Percentiles rank a stretch among this genome's conserved stretches.
These are phyloP conservation scores for Lates calcarifer DNA, from an alignment of 2,113 vertebrate species.

Conservation along the genomic window DNA sequence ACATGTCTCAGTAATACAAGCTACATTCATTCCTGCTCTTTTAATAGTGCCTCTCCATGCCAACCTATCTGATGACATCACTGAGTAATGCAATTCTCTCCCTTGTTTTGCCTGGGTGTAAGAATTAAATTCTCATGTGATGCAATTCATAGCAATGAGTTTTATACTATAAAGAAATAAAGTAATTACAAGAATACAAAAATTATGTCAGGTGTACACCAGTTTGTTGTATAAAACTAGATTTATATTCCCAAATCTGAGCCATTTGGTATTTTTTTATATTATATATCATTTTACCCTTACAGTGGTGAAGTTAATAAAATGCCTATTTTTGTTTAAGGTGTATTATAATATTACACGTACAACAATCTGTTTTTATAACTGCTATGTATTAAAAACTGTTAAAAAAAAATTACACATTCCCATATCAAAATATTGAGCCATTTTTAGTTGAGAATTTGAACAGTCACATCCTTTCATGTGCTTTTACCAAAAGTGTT, in stretches of 20 bases:
- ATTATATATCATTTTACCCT: not conserved
- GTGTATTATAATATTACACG: not conserved
- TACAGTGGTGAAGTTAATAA: constrained; percentile 1
- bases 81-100: constrained; percentile 75
- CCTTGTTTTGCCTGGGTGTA: constrained; percentile 67
- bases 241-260: constrained; percentile 21
- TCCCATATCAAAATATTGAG: not conserved
- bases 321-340: not conserved
- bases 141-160: constrained; percentile 82
- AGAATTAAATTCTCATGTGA: constrained; percentile 79
- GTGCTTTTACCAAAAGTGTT: not conserved
- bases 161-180: constrained; percentile 68
- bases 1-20: constrained; percentile 79
- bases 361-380: not conserved
- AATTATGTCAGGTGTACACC: constrained; percentile 61
- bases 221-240: constrained; percentile 44
- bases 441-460: not conserved
- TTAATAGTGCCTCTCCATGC: constrained; percentile 60
- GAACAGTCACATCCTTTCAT: not conserved
- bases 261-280: not conserved
- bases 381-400: not conserved
- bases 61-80: constrained; percentile 85
- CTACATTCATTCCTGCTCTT: constrained; percentile 64
- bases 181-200: constrained; percentile 66
- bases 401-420: too few relatives aligned